Conservation (phyloP, 1,140 invertebrate species). For the Tribolium madens region DNA sequence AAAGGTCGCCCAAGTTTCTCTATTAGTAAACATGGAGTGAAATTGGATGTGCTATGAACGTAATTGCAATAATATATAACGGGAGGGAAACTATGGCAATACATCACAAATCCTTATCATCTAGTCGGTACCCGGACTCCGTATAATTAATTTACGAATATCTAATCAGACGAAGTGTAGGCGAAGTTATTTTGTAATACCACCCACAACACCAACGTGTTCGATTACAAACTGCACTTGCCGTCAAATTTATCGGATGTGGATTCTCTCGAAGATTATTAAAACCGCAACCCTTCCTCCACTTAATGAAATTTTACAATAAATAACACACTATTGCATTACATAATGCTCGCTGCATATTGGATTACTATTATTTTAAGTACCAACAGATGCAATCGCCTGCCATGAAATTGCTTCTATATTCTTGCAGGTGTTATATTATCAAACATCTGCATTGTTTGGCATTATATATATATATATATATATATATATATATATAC, state of each 20-base stretch:
- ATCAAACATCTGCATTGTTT: constrained; percentile 22
- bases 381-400: constrained; percentile 13
- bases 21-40: constrained; percentile 19
- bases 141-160: constrained; percentile 35
- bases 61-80: constrained; percentile 32
- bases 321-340: constrained; percentile 2
- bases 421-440: constrained; percentile 14
- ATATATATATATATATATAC: too few relatives aligned
- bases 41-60: constrained; percentile 15
- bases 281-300: constrained; percentile 14
- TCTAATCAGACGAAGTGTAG: constrained; percentile 29
- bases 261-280: background rate
- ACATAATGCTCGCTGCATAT: background rate
- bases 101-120: constrained; percentile 35
- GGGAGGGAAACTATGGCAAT: constrained; percentile 5
- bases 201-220: constrained; percentile 21
- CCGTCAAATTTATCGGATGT: background rate
- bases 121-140: constrained; percentile 19
- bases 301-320: constrained; percentile 21
- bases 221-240: constrained; percentile 2
- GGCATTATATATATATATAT: too few relatives aligned
- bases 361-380: background rate
- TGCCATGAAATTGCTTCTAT: background rate
- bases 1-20: constrained; percentile 6
- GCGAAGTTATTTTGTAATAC: constrained; percentile 33